phyloP scores from a whole-genome alignment of 2,797 vertebrate species.

The Hydrocynus forskahlii region DNA sequence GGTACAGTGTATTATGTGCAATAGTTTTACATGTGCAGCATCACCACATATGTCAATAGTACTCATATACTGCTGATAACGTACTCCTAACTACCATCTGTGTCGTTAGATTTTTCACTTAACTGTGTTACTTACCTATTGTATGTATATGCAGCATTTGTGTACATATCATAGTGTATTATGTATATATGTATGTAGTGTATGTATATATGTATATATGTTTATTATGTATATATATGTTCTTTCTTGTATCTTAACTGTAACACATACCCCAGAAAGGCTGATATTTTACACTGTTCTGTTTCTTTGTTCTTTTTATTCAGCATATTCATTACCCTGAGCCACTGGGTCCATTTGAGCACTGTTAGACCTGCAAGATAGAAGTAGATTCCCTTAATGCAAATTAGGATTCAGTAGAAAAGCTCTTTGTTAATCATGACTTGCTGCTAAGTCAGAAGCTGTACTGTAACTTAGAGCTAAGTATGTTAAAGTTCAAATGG shows the following conservation, averaged over 20 bases:
- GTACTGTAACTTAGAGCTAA: conserved; percentile 1
- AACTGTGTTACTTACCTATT: no score
- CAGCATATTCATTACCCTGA: neutral
- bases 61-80: no score
- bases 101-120: no score
- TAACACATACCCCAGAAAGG: neutral
- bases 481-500: conserved; percentile 33
- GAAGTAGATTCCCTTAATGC: neutral
- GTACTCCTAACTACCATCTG: no score
- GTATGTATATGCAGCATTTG: no score
- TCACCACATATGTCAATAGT: no score
- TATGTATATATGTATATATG: no score
- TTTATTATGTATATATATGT: no score
- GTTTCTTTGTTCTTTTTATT: conserved; percentile 4
- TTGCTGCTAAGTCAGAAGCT: neutral
- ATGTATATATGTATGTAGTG: no score
- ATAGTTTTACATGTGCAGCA: no score
- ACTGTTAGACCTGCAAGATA: neutral
- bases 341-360: neutral
- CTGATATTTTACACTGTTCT: neutral
- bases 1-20: no score
- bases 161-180: no score
- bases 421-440: conserved; percentile 1
- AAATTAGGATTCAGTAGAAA: conserved; percentile 14
- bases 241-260: neutral